These are phyloP conservation scores for Sepiola atlantica DNA, from an alignment of 2,888 invertebrate genomes.

Conservation along the genomic window DNA sequence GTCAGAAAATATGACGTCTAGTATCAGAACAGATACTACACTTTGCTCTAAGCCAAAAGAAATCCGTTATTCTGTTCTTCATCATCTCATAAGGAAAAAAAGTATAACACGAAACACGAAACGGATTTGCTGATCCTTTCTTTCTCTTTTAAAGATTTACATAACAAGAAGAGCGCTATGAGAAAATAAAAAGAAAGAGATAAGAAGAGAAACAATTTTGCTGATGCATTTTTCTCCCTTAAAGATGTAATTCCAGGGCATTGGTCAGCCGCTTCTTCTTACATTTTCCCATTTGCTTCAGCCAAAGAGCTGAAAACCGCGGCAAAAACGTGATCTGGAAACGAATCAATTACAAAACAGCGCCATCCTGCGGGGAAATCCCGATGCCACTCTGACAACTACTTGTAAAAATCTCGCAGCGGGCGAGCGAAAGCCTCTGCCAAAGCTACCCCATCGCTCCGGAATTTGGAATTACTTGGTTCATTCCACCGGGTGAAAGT, in stretches of 20 bases:
- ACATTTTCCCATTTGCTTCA: background rate
- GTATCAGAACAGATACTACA: no score
- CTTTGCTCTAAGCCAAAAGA: no score
- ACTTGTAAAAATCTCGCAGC: background rate
- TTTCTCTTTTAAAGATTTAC: no score
- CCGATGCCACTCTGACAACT: background rate
- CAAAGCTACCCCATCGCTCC: background rate
- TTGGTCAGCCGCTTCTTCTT: background rate
- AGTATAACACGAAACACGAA: no score
- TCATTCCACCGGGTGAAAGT: background rate
- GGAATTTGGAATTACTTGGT: background rate
- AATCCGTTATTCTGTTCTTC: no score
- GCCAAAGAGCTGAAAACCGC: background rate
- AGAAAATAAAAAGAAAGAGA: no score
- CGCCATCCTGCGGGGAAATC: background rate
- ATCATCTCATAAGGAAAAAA: no score
- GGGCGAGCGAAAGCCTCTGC: background rate
- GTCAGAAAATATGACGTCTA: no score
- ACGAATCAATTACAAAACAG: background rate
- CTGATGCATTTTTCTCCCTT: background rate
- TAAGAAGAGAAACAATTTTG: no score
- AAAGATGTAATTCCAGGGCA: background rate
- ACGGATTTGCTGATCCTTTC: no score
- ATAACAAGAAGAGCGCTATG: no score
- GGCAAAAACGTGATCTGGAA: conserved; percentile 6